phyloP scores from a whole-genome alignment of 2,113 vertebrate species.

The Etheostoma cragini region DNA sequence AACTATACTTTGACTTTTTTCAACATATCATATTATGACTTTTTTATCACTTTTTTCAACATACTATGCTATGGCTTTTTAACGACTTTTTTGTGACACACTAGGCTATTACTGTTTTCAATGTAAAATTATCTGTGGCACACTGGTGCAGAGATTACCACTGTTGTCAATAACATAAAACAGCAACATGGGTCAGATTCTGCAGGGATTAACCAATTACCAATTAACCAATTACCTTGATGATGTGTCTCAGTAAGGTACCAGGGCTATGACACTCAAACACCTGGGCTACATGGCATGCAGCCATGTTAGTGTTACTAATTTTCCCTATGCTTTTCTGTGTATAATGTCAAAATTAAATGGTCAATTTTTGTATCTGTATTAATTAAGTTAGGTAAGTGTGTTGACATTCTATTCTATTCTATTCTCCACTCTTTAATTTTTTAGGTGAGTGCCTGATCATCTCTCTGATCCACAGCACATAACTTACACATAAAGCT shows the following conservation, averaged over 20 bases:
- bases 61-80: no score
- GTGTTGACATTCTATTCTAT: neutral
- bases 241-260: neutral
- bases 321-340: conserved; percentile 14
- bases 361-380: neutral
- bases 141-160: no score
- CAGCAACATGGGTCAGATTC: no score
- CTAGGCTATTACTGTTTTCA: no score
- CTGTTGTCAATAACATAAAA: no score
- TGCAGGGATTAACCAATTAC: no score
- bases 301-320: conserved; percentile 12
- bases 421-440: neutral
- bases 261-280: neutral
- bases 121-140: no score
- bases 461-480: conserved; percentile 53
- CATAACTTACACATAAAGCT: conserved; percentile 53
- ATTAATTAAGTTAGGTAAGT: conserved; percentile 20
- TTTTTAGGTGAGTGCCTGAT: conserved; percentile 65
- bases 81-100: no score
- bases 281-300: neutral
- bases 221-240: conserved; percentile 23
- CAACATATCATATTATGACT: no score
- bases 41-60: no score
- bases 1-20: no score
- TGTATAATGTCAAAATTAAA: conserved; percentile 23